Conservation (phyloP, 30 jellyfish, hydroid and myxozoan species). For the Turritopsis dohrnii region DNA sequence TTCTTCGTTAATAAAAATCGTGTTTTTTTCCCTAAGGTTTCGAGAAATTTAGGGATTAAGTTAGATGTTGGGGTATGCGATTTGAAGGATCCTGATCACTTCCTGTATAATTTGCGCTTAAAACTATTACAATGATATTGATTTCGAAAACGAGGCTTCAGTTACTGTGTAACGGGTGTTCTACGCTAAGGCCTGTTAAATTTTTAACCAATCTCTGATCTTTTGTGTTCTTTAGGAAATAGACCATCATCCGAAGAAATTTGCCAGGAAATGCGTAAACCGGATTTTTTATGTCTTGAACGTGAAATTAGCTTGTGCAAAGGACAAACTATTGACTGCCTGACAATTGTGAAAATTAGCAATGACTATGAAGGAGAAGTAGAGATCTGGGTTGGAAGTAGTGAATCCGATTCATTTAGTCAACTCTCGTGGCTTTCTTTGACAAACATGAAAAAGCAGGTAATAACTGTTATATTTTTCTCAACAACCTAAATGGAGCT, state of each 20-base stretch:
- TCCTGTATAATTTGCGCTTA: no score
- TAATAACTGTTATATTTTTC: no score
- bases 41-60: no score
- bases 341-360: slow-evolving; percentile 28
- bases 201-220: neutral
- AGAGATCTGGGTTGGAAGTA: slow-evolving; percentile 92
- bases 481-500: no score
- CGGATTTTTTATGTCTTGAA: slow-evolving; percentile 65
- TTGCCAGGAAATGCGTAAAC: slow-evolving; percentile 44
- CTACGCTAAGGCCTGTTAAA: neutral
- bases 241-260: slow-evolving; percentile 72
- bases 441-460: slow-evolving; percentile 34
- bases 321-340: slow-evolving; percentile 73
- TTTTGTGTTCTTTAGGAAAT: slow-evolving; percentile 29
- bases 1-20: no score
- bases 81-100: no score
- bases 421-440: slow-evolving; percentile 82
- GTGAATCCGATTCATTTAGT: slow-evolving; percentile 47
- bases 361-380: slow-evolving; percentile 20
- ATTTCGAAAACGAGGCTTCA: neutral
- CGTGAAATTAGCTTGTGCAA: slow-evolving; percentile 71
- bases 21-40: no score
- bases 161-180: neutral
- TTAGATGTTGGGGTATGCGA: no score
- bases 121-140: no score